Evolutionary conservation across 2,113 vertebrate genomes (phyloP).

Genomic region (Passer domesticus): DNA sequence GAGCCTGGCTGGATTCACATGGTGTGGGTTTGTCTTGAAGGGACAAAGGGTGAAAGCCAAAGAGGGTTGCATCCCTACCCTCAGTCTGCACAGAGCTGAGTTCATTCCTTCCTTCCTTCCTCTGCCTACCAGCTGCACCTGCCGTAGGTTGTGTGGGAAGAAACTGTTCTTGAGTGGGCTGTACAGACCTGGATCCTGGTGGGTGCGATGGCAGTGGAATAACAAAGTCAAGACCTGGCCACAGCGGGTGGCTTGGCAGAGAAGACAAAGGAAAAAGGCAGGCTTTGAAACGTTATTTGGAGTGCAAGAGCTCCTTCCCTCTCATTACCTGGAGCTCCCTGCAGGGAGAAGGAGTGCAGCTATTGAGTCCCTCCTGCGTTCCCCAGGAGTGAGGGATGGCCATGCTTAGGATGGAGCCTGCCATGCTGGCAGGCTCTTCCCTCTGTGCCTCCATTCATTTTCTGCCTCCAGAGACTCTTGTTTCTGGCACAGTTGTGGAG

Average conservation of each 20-base stretch:
- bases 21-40: not conserved
- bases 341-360: not conserved
- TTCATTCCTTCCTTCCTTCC: not conserved
- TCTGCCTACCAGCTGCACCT: not conserved
- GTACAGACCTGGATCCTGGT: not conserved
- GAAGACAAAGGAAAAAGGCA: not conserved
- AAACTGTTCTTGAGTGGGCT: not conserved
- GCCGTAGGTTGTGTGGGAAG: not conserved
- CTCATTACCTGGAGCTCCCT: not conserved
- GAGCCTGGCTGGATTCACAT: not conserved
- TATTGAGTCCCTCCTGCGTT: not conserved
- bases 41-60: not conserved
- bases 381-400: not conserved
- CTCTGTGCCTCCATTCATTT: not conserved
- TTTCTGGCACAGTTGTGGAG: not conserved
- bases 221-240: not conserved
- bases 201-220: not conserved
- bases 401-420: not conserved
- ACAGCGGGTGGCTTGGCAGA: not conserved
- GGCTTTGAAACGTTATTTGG: not conserved
- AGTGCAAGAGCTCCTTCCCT: not conserved
- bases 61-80: not conserved
- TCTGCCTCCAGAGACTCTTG: not conserved
- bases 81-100: not conserved
- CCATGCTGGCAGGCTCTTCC: not conserved